Conservation (phyloP, 2,888 invertebrate genomes). For the Apoderus coryli region DNA sequence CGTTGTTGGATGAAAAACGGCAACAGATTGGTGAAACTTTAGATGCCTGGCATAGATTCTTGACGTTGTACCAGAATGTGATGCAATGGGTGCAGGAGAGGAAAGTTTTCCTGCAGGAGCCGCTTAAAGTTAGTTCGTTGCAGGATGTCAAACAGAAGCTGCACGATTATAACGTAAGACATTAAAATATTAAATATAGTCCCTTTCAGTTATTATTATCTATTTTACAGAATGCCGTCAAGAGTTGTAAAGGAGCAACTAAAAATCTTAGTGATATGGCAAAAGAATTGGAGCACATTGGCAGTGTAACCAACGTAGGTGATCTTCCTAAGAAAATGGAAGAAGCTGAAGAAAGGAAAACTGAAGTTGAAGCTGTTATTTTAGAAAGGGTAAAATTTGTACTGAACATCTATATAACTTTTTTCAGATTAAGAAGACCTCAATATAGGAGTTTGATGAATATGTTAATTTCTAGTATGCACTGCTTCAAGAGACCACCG, state of each 20-base stretch:
- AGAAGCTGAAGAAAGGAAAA: conserved; percentile 74
- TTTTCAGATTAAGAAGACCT: not conserved
- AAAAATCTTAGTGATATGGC: conserved; percentile 86
- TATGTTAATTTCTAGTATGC: conserved; percentile 67
- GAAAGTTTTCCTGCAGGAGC: conserved; percentile 61
- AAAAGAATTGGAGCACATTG: conserved; percentile 74
- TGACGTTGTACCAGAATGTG: conserved; percentile 66
- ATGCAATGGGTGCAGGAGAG: conserved; percentile 76
- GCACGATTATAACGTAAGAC: conserved; percentile 74
- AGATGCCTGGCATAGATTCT: conserved; percentile 79
- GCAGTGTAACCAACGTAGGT: conserved; percentile 69
- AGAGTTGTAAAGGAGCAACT: conserved; percentile 75
- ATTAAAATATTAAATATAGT: conserved; percentile 14
- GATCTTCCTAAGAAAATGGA: conserved; percentile 75
- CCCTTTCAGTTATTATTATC: conserved; percentile 1
- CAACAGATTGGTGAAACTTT: conserved; percentile 73
- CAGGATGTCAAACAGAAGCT: conserved; percentile 72
- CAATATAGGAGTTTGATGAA: too few relatives aligned
- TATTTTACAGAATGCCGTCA: conserved; percentile 58
- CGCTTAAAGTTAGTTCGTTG: conserved; percentile 61
- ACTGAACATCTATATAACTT: not conserved
- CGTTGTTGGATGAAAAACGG: conserved; percentile 70
- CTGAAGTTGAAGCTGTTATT: conserved; percentile 69
- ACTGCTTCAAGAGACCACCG: conserved; percentile 76
- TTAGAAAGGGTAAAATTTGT: conserved; percentile 56